phyloP scores from a whole-genome alignment of 1,140 invertebrate species.

The Frieseomelitta varia region DNA sequence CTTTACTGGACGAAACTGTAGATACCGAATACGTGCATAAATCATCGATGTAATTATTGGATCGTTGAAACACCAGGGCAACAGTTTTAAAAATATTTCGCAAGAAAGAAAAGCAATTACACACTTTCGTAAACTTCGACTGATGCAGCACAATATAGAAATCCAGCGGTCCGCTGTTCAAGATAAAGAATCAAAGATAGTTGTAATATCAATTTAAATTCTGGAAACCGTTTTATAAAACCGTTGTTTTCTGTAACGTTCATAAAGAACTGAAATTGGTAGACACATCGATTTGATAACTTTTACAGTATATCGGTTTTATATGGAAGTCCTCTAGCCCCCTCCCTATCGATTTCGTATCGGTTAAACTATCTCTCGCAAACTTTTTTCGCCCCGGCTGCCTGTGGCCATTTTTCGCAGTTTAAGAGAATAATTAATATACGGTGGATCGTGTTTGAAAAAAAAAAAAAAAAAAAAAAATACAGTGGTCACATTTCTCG shows the following conservation, averaged over 20 bases:
- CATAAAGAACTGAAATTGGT: slow-evolving; percentile 1
- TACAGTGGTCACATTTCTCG: background rate
- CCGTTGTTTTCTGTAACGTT: background rate
- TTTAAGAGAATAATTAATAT: background rate
- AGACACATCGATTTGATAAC: slow-evolving; percentile 2
- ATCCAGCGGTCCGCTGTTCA: background rate
- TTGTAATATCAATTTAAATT: background rate
- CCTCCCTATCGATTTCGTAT: background rate
- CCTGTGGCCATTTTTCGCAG: background rate
- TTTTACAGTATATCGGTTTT: slow-evolving; percentile 2
- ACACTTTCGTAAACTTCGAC: background rate
- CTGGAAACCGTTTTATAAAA: background rate
- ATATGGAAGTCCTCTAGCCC: background rate
- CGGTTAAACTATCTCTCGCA: background rate
- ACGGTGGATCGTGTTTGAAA: background rate
- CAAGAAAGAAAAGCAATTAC: background rate
- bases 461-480: background rate
- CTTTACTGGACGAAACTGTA: background rate
- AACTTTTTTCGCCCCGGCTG: background rate
- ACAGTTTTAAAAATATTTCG: background rate
- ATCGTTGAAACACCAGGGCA: background rate
- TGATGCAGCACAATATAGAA: background rate
- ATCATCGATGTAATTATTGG: background rate
- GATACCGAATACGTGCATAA: background rate
- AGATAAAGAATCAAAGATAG: background rate